These are phyloP conservation scores for Lucilia sericata DNA, from an alignment of 1,140 invertebrate genomes.

Conservation along the genomic window DNA sequence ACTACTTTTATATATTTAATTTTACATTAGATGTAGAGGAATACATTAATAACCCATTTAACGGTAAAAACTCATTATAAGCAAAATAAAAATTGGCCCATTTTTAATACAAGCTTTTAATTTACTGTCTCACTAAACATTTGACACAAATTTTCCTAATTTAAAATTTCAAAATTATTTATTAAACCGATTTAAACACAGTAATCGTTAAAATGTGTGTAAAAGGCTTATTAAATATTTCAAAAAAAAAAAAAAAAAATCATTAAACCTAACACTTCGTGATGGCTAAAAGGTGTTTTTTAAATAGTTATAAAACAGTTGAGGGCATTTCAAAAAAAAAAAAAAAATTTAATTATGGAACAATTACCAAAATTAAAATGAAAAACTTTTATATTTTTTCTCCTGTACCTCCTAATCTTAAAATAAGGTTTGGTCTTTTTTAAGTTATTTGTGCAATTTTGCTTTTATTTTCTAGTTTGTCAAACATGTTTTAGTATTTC, in stretches of 20 bases:
- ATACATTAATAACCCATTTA: too few relatives aligned
- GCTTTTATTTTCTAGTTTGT: neutral
- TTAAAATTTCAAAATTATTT: too few relatives aligned
- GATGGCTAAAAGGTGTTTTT: conserved; percentile 8
- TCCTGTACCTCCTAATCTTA: neutral
- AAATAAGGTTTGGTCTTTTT: conserved; percentile 12
- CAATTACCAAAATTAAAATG: neutral
- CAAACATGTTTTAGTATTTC: neutral
- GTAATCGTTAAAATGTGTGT: too few relatives aligned
- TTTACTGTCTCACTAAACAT: too few relatives aligned
- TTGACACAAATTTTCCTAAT: too few relatives aligned
- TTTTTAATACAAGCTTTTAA: too few relatives aligned
- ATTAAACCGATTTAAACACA: too few relatives aligned
- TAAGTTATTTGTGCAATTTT: neutral
- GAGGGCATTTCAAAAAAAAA: neutral
- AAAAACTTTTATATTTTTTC: neutral
- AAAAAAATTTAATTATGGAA: neutral
- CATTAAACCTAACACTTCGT: conserved; percentile 11
- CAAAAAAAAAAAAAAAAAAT: neutral
- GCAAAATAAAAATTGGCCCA: too few relatives aligned
- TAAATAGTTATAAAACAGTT: neutral
- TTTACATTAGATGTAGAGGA: too few relatives aligned
- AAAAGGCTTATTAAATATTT: neutral
- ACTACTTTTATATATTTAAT: too few relatives aligned
- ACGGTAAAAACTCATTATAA: too few relatives aligned